Evolutionary conservation across 2,797 vertebrate genomes (phyloP).

Genomic region (Erithacus rubecula): DNA sequence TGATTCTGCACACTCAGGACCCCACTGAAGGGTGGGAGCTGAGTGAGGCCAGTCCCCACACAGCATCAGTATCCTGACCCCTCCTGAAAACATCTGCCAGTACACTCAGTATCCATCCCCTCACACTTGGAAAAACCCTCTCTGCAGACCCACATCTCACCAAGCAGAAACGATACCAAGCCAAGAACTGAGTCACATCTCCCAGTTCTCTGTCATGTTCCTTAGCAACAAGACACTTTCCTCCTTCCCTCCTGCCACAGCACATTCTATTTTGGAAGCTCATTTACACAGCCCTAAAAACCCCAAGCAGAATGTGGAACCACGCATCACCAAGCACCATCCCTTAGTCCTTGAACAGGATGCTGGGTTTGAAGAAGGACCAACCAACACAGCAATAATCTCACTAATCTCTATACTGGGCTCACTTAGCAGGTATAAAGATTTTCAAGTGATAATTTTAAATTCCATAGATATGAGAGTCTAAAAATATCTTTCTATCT

Average conservation of each 20-base stretch:
- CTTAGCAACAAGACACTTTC: constrained; percentile 55
- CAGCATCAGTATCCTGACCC: neutral
- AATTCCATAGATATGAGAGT: neutral
- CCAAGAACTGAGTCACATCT: constrained; percentile 39
- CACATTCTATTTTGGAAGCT: constrained; percentile 56
- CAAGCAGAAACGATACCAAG: neutral
- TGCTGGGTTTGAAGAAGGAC: neutral
- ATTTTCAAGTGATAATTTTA: neutral
- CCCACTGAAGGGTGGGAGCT: neutral
- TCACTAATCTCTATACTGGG: neutral
- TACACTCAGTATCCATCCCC: neutral
- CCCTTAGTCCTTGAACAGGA: neutral
- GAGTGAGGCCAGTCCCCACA: neutral
- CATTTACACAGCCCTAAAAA: constrained; percentile 46
- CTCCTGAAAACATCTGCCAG: neutral
- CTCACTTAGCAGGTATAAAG: neutral
- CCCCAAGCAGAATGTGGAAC: constrained; percentile 18
- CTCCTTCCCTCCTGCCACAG: constrained; percentile 42
- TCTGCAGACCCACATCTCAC: neutral
- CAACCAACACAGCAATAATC: neutral
- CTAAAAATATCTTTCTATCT: neutral
- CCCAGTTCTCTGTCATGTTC: constrained; percentile 44
- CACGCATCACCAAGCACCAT: neutral
- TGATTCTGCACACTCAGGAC: neutral
- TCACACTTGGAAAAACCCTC: neutral